Base-by-base conservation (phyloP, 2,113 vertebrate species). In the Echinops telfairi region DNA sequence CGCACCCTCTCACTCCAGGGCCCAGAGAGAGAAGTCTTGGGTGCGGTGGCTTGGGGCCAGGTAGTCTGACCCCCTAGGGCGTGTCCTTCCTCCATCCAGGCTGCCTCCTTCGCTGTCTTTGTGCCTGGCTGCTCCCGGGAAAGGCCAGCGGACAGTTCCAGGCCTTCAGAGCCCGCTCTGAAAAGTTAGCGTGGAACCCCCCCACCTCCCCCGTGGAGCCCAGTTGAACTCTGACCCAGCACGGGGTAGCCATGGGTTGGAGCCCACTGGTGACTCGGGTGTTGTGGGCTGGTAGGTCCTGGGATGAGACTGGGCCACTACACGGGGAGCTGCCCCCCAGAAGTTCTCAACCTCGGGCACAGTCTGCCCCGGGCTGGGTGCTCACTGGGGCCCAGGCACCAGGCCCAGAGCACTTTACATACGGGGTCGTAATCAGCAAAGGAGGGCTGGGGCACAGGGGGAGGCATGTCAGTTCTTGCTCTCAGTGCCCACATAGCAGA, bases 321-420 rank as follows among this genome's bases (percentile, higher is more conserved):
- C 76, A 71, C 19, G 22, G 71, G 33, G 33, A 53, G 20, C 87
- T 3, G 11, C 19, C 70, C 17, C 29, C 15, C 17, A 25, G 38
- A 23, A 58, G 29, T 58, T 19, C 12, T 5, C 62, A 0, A 1
- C 0, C 23, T 64, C 8, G 11, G 20, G 57, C 86, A 83, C 2
- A 0, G 2, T 27, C 47, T 53, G 4, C 19, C 10, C 0, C 4
- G 5, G 1, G 3, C 83, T 3, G 5, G 0, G 36, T 1, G 4
- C n/a, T 33, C 23, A 77, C 66, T n/a, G 2, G 15, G 11, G 33
- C 36, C 71, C 16, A 0, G 33, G 76, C 27, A 3, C 75, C 3
- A 0, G 0, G 1, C 76, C 0, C 0, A 27, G 81, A 27, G 71
- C 81, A 38, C 22, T 3, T 23, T 1, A 4, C 17, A 60, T 0